Percentiles rank a stretch among this genome's conserved stretches.
These are phyloP conservation scores for Drosophila prolongata DNA, from an alignment of 2,888 invertebrate genomes.

Conservation along the genomic window DNA sequence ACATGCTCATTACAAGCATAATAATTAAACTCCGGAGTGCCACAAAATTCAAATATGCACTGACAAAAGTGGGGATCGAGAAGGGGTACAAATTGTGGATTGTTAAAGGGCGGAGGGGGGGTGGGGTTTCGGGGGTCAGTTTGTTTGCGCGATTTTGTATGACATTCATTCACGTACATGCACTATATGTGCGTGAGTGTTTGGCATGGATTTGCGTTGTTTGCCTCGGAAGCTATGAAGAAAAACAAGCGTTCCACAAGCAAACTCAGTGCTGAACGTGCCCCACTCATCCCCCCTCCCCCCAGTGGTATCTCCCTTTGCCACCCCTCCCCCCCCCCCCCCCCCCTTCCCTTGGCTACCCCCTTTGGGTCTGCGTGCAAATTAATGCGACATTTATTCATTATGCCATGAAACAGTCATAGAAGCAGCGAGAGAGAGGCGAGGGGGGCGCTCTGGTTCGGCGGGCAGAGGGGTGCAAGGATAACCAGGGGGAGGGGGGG, in stretches of 20 bases:
- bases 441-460: background rate
- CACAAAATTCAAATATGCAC: conserved; percentile 59
- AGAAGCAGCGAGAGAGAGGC: background rate
- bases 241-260: conserved; percentile 41
- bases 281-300: conserved; percentile 3
- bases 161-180: conserved; percentile 45
- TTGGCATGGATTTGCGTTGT: conserved; percentile 49
- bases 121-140: conserved; percentile 27
- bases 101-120: no score
- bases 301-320: background rate
- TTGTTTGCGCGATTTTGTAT: conserved; percentile 57
- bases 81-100: no score
- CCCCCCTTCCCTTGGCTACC: background rate
- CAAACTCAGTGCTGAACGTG: conserved; percentile 46
- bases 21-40: conserved; percentile 72
- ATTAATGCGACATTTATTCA: conserved; percentile 74
- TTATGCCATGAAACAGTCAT: conserved; percentile 59
- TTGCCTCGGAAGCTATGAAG: conserved; percentile 47
- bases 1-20: conserved; percentile 70
- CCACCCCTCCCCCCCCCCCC: conserved; percentile 7
- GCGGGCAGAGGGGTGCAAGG: conserved; percentile 7
- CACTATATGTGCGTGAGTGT: conserved; percentile 15
- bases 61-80: background rate
- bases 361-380: conserved; percentile 62
- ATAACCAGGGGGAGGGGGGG: conserved; percentile 5